These are phyloP conservation scores for Knipowitschia caucasica DNA, from an alignment of 2,797 vertebrate genomes.

Conservation along the genomic window DNA sequence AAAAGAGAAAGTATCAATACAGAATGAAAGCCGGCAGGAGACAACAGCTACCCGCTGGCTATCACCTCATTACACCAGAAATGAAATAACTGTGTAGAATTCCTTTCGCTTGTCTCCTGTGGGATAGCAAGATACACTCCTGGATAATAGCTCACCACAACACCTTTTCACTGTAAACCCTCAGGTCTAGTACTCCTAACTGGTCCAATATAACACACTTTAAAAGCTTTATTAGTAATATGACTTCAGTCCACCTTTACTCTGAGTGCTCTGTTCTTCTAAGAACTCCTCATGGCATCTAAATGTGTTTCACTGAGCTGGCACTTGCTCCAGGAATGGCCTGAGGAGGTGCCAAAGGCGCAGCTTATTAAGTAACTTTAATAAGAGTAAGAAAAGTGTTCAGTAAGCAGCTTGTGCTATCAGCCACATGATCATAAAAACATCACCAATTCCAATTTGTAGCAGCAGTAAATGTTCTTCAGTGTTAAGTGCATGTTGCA, in stretches of 20 bases:
- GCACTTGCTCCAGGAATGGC: conserved; percentile 49
- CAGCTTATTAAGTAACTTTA: conserved; percentile 25
- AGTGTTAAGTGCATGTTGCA: no score
- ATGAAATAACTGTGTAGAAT: conserved; percentile 55
- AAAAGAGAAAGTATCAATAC: conserved; percentile 64
- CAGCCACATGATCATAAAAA: conserved; percentile 16
- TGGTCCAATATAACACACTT: conserved; percentile 5
- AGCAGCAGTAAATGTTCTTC: no score
- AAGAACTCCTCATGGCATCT: conserved; percentile 30
- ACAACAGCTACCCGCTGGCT: conserved; percentile 63
- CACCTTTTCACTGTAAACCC: conserved; percentile 4
- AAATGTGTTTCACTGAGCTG: conserved; percentile 47
- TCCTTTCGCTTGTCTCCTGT: conserved; percentile 36
- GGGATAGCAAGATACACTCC: conserved; percentile 27
- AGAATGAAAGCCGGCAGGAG: conserved; percentile 61
- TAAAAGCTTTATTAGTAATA: conserved; percentile 17
- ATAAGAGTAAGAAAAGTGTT: conserved; percentile 19
- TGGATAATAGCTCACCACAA: conserved; percentile 20
- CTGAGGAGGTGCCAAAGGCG: conserved; percentile 39
- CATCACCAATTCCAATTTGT: neutral
- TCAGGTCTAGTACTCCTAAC: conserved; percentile 9
- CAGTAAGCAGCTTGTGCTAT: conserved; percentile 36
- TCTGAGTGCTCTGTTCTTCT: conserved; percentile 13
- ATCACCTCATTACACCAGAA: conserved; percentile 66
- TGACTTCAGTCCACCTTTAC: conserved; percentile 9